phyloP scores from a whole-genome alignment of 2,113 vertebrate species.

The Microcebus griseorufus region DNA sequence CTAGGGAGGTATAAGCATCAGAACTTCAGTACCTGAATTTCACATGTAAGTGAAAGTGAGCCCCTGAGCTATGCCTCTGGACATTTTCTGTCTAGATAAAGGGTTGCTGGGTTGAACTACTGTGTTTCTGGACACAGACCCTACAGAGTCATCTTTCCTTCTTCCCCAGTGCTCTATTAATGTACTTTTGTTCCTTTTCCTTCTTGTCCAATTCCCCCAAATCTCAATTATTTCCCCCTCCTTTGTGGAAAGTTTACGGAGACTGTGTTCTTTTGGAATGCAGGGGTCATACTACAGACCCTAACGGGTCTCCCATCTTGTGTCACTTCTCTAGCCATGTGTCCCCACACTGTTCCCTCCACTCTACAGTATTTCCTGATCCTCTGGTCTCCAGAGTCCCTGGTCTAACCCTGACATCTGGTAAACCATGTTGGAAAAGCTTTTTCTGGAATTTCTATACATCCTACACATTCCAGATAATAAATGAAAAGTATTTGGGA shows the following conservation, averaged over 20 bases:
- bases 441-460: conserved; percentile 54
- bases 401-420: conserved; percentile 42
- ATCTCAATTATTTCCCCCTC: background rate
- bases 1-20: background rate
- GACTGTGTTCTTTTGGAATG: background rate
- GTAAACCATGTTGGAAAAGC: conserved; percentile 52
- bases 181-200: background rate
- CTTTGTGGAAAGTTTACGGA: background rate
- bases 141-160: background rate
- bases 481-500: conserved; percentile 66
- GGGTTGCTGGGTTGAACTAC: background rate
- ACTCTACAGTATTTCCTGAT: background rate
- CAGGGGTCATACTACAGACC: background rate
- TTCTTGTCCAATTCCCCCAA: background rate
- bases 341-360: background rate
- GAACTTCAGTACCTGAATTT: background rate
- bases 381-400: background rate
- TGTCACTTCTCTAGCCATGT: too few species aligned
- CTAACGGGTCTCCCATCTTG: background rate
- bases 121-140: background rate
- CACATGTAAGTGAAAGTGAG: background rate
- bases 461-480: conserved; percentile 54
- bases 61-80: background rate
- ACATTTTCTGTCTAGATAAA: background rate
- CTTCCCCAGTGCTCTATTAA: background rate